These are phyloP conservation scores for Lanistes nyassanus DNA, from an alignment of 1,140 invertebrate genomes.

Conservation along the genomic window DNA sequence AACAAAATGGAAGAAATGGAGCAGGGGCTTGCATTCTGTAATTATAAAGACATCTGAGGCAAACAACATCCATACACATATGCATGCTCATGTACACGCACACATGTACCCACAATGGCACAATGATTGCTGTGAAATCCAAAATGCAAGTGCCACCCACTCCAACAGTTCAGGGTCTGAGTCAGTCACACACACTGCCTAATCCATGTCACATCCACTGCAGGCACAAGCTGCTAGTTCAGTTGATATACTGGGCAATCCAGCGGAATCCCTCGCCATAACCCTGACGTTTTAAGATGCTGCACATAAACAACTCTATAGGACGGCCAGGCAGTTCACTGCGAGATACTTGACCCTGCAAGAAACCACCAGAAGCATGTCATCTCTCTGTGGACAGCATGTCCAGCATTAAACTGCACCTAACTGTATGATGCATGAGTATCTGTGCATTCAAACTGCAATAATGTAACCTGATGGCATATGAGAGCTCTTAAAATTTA, in stretches of 20 bases:
- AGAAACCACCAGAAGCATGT: slow-evolving; percentile 38
- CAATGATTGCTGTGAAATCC: not conserved
- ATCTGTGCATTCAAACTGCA: no score
- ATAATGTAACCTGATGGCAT: no score
- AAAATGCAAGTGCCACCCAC: no score
- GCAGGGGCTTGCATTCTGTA: not conserved
- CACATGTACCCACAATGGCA: not conserved
- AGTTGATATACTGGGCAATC: slow-evolving; percentile 78
- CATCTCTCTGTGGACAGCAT: no score
- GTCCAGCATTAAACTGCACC: no score
- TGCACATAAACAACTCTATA: slow-evolving; percentile 99
- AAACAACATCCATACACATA: not conserved
- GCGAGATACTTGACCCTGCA: slow-evolving; percentile 88
- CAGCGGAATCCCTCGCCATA: slow-evolving; percentile 99
- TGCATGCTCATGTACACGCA: not conserved
- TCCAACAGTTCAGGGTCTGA: no score
- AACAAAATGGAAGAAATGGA: not conserved
- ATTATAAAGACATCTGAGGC: not conserved
- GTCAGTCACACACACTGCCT: not conserved
- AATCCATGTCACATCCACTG: not conserved
- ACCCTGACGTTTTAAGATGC: slow-evolving; percentile 97
- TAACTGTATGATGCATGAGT: no score
- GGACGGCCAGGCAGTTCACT: slow-evolving; percentile 92
- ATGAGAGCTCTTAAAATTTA: no score
- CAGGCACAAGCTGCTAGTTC: slow-evolving; percentile 15